A percentile compares a stretch with the other conserved stretches of the same genome.
phyloP scores from a whole-genome alignment of 2,888 invertebrate species.

The Drosophila parthenogenetica region DNA sequence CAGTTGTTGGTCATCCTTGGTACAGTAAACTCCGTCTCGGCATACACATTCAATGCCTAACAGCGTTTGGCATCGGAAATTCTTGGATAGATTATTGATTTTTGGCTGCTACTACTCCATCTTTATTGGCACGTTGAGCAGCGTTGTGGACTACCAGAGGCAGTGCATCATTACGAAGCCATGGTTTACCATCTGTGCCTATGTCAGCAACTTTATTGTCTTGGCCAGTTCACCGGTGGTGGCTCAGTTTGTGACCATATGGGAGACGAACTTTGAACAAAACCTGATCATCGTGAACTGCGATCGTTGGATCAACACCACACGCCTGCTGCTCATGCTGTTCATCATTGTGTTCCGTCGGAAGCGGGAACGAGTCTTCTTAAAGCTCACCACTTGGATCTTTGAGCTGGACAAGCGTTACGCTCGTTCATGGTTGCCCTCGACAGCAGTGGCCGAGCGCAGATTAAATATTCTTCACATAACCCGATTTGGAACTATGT shows the following conservation, averaged over 20 bases:
- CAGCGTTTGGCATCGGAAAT: slow-evolving; percentile 14
- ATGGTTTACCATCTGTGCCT: slow-evolving; percentile 19
- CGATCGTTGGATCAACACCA: not conserved
- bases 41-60: slow-evolving; percentile 13
- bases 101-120: slow-evolving; percentile 26
- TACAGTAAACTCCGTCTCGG: not conserved
- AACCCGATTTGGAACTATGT: slow-evolving; percentile 2
- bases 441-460: not conserved
- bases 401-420: slow-evolving; percentile 20
- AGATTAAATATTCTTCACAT: slow-evolving; percentile 16
- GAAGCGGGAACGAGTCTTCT: slow-evolving; percentile 9
- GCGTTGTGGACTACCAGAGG: slow-evolving; percentile 22
- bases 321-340: slow-evolving; percentile 3
- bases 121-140: slow-evolving; percentile 24
- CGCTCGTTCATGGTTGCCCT: slow-evolving; percentile 1
- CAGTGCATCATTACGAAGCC: slow-evolving; percentile 8
- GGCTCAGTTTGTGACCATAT: not conserved
- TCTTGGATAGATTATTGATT: slow-evolving; percentile 17
- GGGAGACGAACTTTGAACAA: slow-evolving; percentile 9
- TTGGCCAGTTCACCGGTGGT: slow-evolving; percentile 14
- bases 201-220: slow-evolving; percentile 21
- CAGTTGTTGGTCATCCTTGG: slow-evolving; percentile 4
- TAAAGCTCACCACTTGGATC: slow-evolving; percentile 8
- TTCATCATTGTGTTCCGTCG: slow-evolving; percentile 17
- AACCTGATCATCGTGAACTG: slow-evolving; percentile 9